phyloP scores from a whole-genome alignment of 2,113 vertebrate genomes.

The Eidolon helvum region DNA sequence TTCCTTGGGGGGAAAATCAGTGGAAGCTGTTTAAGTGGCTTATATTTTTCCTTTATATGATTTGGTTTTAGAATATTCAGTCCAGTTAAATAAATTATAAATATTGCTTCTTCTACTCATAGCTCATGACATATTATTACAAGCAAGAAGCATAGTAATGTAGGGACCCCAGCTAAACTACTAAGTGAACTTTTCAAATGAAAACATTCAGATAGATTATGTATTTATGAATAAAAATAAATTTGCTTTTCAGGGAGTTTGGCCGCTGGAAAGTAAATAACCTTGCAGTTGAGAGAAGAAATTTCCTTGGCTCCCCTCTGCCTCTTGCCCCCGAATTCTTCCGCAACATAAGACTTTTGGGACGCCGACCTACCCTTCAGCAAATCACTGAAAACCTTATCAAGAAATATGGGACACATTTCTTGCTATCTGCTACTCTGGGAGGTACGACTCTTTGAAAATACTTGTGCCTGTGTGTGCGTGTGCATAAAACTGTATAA shows the following conservation, averaged over 20 bases:
- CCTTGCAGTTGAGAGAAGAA: conserved; percentile 94
- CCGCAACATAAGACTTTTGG: conserved; percentile 95
- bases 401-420: conserved; percentile 99
- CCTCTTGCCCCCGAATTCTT: conserved; percentile 96
- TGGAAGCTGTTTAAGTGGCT: not conserved
- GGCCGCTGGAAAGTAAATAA: conserved; percentile 99
- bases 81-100: conserved; percentile 55
- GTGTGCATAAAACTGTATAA: not conserved
- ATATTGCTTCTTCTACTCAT: not conserved
- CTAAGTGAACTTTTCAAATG: conserved; percentile 68
- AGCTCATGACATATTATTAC: not conserved
- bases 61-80: conserved; percentile 15
- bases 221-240: conserved; percentile 74
- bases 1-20: not conserved
- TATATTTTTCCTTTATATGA: not conserved
- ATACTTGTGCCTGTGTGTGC: conserved; percentile 46
- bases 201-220: conserved; percentile 69
- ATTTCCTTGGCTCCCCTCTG: conserved; percentile 94
- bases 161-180: not conserved
- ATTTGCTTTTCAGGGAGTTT: conserved; percentile 92
- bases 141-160: conserved; percentile 38
- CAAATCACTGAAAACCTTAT: conserved; percentile 97
- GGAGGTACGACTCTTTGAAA: conserved; percentile 88
- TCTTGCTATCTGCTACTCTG: conserved; percentile 95
- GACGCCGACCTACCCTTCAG: conserved; percentile 92